Evolutionary conservation across 2,888 invertebrate species (phyloP), one percentile per base, ranked within the genome.

Genomic region (Aspidiotus destructor): DNA sequence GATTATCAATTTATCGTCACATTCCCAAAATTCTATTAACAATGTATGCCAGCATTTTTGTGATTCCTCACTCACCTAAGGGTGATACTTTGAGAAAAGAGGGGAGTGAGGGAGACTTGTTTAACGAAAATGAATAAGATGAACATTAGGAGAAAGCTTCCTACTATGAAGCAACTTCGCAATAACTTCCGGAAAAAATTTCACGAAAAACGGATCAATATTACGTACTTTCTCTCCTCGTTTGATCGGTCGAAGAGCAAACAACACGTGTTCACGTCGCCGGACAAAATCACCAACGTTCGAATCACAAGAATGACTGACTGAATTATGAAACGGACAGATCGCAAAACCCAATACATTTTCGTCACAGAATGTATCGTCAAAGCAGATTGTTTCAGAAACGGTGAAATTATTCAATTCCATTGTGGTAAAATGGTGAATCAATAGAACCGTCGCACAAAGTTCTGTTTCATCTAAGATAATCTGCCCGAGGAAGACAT

Each of bases 231-330:
- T 15, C 2, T 54, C 55, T 13, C 55, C 55, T n/a, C 8, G 15
- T 54, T 54, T 54, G n/a, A 54, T 54, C n/a, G 55, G 55, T 13
- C 17, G n/a, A n/a, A n/a, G 9, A 13, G 55, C 55, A n/a, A 16
- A 54, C 9, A 15, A 54, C 10, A n/a, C 55, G 10, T 16, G 15
- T 9, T 15, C 15, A n/a, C 17, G 16, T 9, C n/a, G 10, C 9
- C 17, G n/a, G 2, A 13, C 9, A 9, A 54, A 9, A 16, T 9
- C 9, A 9, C 15, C 15, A 13, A 17, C 17, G 17, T 54, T 54
- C 9, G 55, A n/a, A 54, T 54, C 55, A 17, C 55, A 54, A 9
- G 55, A 54, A 54, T 54, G 55, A 54, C 17, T 54, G 9, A 54
- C 8, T 8, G 17, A 17, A 54, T 17, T 54, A 17, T 13, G n/a